Evolutionary conservation across 2,888 invertebrate genomes (phyloP).

Genomic region (Prenolepis imparis): DNA sequence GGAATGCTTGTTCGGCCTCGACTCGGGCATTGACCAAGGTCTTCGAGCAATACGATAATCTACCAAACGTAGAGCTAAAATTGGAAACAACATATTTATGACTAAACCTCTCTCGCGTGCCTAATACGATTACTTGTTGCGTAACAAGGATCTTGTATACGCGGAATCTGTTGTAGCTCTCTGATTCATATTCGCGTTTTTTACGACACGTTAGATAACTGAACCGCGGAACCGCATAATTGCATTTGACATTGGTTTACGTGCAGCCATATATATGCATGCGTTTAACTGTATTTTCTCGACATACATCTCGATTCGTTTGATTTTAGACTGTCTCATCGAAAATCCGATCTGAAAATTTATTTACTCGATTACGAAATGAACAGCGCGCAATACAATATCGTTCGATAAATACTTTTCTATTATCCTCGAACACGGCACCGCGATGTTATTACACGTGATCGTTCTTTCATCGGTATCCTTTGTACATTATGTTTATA

Average conservation of each 20-base stretch:
- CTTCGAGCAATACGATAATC: constrained; percentile 22
- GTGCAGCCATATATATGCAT: too few species aligned
- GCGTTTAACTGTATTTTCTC: not conserved
- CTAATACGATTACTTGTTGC: not conserved
- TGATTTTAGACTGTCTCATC: not conserved
- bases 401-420: constrained; percentile 11
- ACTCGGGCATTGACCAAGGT: constrained; percentile 46
- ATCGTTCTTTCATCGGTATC: constrained; percentile 20
- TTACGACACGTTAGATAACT: constrained; percentile 4
- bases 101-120: not conserved
- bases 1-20: constrained; percentile 11
- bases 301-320: not conserved
- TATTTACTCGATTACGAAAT: constrained; percentile 25
- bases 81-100: constrained; percentile 20
- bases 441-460: not conserved
- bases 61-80: constrained; percentile 16
- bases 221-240: constrained; percentile 21
- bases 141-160: not conserved
- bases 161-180: not conserved
- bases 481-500: not conserved
- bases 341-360: not conserved
- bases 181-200: constrained; percentile 21
- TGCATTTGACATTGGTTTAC: constrained; percentile 27
- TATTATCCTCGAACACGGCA: not conserved
- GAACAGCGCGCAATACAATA: not conserved